Base-by-base conservation (phyloP, 2,888 invertebrate genomes). In the Ormia ochracea region DNA sequence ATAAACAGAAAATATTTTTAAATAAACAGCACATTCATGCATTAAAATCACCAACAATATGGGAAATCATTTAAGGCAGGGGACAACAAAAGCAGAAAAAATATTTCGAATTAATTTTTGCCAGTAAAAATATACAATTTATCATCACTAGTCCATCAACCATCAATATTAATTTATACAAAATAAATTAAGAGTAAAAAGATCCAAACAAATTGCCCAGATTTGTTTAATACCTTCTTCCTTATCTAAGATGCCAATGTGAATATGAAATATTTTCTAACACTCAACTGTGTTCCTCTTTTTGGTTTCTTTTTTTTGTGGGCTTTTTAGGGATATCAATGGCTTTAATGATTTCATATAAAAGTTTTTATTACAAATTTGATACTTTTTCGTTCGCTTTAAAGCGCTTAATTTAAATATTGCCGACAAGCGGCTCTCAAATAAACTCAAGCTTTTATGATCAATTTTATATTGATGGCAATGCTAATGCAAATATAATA, bases 101-200 rank as follows among this genome's bases (percentile, higher is more conserved):
- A 36, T 1, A 41, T 17, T 14, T 52, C 21, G 58, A 72, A 54
- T 72, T 74, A 38, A 66, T 33, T 74, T 65, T 58, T 66, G 66
- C 69, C 23, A 65, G 74, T 43, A 72, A 72, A 75, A 80, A 80
- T 80, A 80, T 76, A 80, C 80, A 80, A 80, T 68, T 72, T 80
- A 80, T 80, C 75, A 76, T 61, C 76, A 59, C 54, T 59, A 80
- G 45, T 79, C 79, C 79, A 79, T 79, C 75, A 74, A 66, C 38
- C 75, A 65, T 74, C 68, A 79, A 69, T 45, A 79, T 61, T 38
- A 65, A 75, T 75, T 79, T 59, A 63, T 41, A 33, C 45, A 17
- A 48, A 65, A 14, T 59, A 48, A 66, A 59, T 43, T 33, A 41
- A 52, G 31, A 36, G 23, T 19, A 45, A 63, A 31, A 61, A 19